These are phyloP conservation scores for Drosophila rubida DNA, from an alignment of 2,888 invertebrate species.

Conservation along the genomic window DNA sequence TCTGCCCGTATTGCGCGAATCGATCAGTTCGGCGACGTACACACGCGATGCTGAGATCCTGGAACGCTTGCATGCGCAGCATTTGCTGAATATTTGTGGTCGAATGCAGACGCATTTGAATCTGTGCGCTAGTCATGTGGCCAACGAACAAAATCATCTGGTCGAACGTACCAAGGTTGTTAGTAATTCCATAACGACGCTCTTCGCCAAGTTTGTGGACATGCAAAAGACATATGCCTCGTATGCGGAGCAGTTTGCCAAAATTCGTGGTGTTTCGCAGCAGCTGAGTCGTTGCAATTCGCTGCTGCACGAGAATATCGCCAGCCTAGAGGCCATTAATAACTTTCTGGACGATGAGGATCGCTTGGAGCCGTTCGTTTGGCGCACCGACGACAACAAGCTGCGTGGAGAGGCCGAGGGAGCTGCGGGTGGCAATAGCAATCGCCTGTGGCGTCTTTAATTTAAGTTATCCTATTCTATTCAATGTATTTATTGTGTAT, in stretches of 20 bases:
- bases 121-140: slow-evolving; percentile 92
- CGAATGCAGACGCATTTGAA: slow-evolving; percentile 94
- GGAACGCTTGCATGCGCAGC: slow-evolving; percentile 88
- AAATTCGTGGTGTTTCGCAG: slow-evolving; percentile 93
- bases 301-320: slow-evolving; percentile 92
- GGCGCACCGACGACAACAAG: slow-evolving; percentile 89
- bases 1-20: slow-evolving; percentile 95
- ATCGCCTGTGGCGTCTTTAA: slow-evolving; percentile 71
- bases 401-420: slow-evolving; percentile 78
- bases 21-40: slow-evolving; percentile 89
- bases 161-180: slow-evolving; percentile 92
- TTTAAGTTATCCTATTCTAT: slow-evolving; percentile 14
- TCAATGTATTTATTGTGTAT: slow-evolving; percentile 61
- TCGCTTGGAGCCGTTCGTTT: slow-evolving; percentile 94
- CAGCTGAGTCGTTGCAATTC: slow-evolving; percentile 93
- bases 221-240: slow-evolving; percentile 93
- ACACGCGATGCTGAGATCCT: slow-evolving; percentile 94
- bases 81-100: slow-evolving; percentile 90
- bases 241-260: slow-evolving; percentile 93
- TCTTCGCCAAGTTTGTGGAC: slow-evolving; percentile 90
- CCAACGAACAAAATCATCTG: slow-evolving; percentile 91
- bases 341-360: slow-evolving; percentile 92
- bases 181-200: slow-evolving; percentile 88
- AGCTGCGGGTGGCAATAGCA: slow-evolving; percentile 64
- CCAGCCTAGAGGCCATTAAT: slow-evolving; percentile 94